Evolutionary conservation across 1,140 invertebrate genomes (phyloP).

Genomic region (Brachionus rotundiformis): DNA sequence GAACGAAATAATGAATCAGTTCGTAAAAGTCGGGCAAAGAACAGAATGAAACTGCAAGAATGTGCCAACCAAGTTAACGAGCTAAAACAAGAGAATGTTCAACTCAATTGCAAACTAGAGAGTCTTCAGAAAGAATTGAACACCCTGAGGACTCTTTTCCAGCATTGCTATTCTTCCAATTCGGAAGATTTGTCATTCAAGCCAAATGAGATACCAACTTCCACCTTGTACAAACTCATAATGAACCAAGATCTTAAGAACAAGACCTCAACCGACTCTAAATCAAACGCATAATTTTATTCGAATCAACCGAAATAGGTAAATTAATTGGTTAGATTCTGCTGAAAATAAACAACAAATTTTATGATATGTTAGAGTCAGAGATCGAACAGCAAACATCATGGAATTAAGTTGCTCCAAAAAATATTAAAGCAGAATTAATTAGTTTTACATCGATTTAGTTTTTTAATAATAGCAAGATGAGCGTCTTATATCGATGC

Average conservation of each 20-base stretch:
- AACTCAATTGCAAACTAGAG: conserved; percentile 27
- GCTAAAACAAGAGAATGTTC: conserved; percentile 27
- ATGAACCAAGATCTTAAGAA: conserved; percentile 41
- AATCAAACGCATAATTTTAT: neutral
- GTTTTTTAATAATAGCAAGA: neutral
- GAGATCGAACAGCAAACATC: conserved; percentile 11
- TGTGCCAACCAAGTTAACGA: conserved; percentile 48
- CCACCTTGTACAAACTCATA: conserved; percentile 42
- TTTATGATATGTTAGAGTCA: neutral
- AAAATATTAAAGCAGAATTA: neutral
- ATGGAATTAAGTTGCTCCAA: neutral
- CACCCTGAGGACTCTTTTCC: conserved; percentile 24
- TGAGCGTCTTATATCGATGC: neutral
- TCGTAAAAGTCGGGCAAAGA: conserved; percentile 45
- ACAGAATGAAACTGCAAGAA: conserved; percentile 47
- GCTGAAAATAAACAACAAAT: neutral
- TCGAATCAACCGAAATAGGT: conserved; percentile 7
- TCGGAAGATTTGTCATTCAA: conserved; percentile 26
- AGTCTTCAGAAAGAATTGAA: conserved; percentile 26
- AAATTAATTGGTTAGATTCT: neutral
- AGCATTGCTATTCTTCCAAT: conserved; percentile 18
- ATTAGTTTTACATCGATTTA: neutral
- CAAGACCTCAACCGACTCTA: neutral
- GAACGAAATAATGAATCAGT: conserved; percentile 48
- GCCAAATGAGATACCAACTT: conserved; percentile 33